phyloP scores from a whole-genome alignment of 53 echinoderm and acorn worm species.

The Antedon mediterranea region DNA sequence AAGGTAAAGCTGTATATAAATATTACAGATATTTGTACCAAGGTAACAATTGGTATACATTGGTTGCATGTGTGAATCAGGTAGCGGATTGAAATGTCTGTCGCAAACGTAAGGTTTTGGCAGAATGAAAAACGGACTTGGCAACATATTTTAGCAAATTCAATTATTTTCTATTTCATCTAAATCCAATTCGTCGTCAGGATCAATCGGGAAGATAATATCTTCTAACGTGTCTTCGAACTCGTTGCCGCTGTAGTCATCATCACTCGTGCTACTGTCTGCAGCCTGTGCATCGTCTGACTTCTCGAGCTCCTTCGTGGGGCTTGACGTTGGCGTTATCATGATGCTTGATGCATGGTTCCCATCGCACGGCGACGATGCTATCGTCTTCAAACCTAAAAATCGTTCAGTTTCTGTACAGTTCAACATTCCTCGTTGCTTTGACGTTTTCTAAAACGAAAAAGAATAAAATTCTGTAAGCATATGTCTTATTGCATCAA shows the following conservation, averaged over 20 bases:
- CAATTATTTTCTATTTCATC: not conserved
- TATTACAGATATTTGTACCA: too few species aligned
- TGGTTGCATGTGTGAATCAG: too few species aligned
- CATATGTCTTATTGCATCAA: too few species aligned
- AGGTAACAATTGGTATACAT: too few species aligned
- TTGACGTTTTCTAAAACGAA: not conserved
- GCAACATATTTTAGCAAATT: not conserved
- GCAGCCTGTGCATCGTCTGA: not conserved
- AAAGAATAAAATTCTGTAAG: too few species aligned
- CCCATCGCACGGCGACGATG: slow-evolving; percentile 73
- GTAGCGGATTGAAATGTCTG: too few species aligned
- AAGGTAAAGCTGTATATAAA: too few species aligned
- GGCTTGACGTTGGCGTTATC: slow-evolving; percentile 97
- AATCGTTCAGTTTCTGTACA: slow-evolving; percentile 14
- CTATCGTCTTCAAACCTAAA: slow-evolving; percentile 69
- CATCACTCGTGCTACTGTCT: not conserved
- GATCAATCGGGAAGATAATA: not conserved
- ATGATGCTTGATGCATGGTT: slow-evolving; percentile 71
- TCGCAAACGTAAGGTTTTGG: too few species aligned
- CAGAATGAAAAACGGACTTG: too few species aligned
- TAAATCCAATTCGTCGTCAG: not conserved
- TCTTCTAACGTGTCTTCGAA: not conserved
- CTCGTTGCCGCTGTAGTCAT: not conserved
- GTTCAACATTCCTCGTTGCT: slow-evolving; percentile 2
- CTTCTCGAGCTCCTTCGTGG: slow-evolving; percentile 49